Percentiles rank a stretch among this genome's conserved stretches.
Evolutionary conservation across 2,797 vertebrate species (phyloP).

Genomic region (Coluber constrictor): DNA sequence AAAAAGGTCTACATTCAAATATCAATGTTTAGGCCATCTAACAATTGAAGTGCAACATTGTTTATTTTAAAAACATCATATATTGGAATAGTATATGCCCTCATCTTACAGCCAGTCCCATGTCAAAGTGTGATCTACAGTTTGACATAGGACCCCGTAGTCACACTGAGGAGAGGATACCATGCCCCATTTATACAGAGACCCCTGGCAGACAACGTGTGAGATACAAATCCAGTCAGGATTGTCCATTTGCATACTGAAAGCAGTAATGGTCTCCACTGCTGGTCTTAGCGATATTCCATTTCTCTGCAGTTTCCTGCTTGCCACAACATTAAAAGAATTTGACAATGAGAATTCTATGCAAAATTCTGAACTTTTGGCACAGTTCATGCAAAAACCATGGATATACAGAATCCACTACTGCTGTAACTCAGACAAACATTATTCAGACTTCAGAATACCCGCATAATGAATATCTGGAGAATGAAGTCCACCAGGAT

Average conservation of each 20-base stretch:
- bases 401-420: background rate
- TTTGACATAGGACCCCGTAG: background rate
- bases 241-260: background rate
- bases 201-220: background rate
- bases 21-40: background rate
- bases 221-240: background rate
- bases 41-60: background rate
- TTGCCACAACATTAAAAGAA: background rate
- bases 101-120: background rate
- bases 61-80: background rate
- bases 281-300: background rate
- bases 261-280: background rate
- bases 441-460: background rate
- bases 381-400: background rate
- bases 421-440: background rate
- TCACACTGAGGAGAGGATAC: background rate
- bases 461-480: background rate
- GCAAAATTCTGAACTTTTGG: background rate
- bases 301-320: background rate
- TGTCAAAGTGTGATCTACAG: background rate
- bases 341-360: background rate
- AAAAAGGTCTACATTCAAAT: background rate
- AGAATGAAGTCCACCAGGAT: background rate
- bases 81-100: background rate
- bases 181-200: background rate